Evolutionary conservation across 2,113 vertebrate genomes (phyloP), one percentile per base, ranked within the genome.

Genomic region (Callopanchax toddi): DNA sequence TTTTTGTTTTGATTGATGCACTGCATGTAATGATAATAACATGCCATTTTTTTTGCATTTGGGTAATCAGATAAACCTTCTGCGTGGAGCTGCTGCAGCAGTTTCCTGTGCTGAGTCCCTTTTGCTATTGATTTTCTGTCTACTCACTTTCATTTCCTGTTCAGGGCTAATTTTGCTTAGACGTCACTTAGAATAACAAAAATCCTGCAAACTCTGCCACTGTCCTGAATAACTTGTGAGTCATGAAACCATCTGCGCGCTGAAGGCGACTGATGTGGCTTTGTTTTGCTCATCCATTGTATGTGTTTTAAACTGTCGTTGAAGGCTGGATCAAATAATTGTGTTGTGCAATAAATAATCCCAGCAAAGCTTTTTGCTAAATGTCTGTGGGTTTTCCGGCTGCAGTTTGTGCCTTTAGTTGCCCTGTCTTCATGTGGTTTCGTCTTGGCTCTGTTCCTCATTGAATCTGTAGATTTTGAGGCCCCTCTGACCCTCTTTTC

Each of bases 81-180:
- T 22, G 6, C 37, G 18, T 7, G 3, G 21, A 61, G 40, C 46
- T 55, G 43, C 36, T 53, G 53, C 54, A 55, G 36, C 39, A 26
- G 69, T 32, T 60, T 73, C 68, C 54, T 78, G 48, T 22, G 2
- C 16, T 29, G 57, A 43, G 39, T 61, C 18, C 15, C 32, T 0
- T 2, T n/a, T 42, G 22, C 45, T 54, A 54, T 60, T 60, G 37
- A 71, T 71, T 57, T 78, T 83, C 45, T 57, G 6, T 67, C 50
- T 5, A 46, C 64, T 63, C 1, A 0, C 57, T 81, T 79, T 84
- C 66, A 58, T 75, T 84, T 84, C 81, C 83, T 82, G 76, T 84
- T 80, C 76, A 59, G 59, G 37, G 46, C 36, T 75, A 50, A 67
- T 79, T 84, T 67, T 59, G 3, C 48, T 25, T 42, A 40, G 6